Evolutionary conservation across 2,113 vertebrate species (phyloP), one percentile per base, ranked within the genome.

Genomic region (Myrmophylax atrothorax): DNA sequence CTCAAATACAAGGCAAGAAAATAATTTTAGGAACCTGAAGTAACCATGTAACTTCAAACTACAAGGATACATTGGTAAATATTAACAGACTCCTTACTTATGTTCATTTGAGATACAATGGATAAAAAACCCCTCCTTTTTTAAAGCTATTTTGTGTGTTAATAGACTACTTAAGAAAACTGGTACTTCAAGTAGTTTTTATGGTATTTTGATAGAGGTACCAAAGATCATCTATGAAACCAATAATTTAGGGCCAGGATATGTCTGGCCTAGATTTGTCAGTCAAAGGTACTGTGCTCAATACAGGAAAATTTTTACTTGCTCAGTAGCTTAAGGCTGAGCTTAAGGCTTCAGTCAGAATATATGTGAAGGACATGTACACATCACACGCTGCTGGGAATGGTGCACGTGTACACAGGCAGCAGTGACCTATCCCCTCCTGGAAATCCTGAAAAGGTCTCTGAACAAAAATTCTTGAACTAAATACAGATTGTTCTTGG

Each of bases 291-390:
- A 33, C 14, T 9, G 15, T 31, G 55, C 42, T 69, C 46, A 38
- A 18, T 10, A n/a, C 7, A 74, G 12, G 38, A 76, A 55, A 9
- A 72, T 35, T 37, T 62, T 28, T 31, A n/a, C 14, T 55, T 53
- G 24, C 29, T 79, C 20, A 28, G 9, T 40, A 42, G 40, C 40
- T 42, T 42, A 42, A 42, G 40, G 35, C 56, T 72, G 52, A 40
- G 70, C 25, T 68, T 58, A 3, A 31, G 28, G 63, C 35, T 86
- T 72, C 55, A 80, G 6, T 37, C 18, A 73, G 28, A 64, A 56
- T 20, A 52, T 2, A 42, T 1, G 18, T 24, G n/a, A 29, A 67
- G 44, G 25, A 84, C 0, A 4, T 1, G 2, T 16, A 56, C 0
- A 1, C 0, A 0, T 18, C 29, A 52, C 69, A 69, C 12, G 20